Conservation (phyloP, 1,140 invertebrate genomes). For the Rhagoletis pomonella region DNA sequence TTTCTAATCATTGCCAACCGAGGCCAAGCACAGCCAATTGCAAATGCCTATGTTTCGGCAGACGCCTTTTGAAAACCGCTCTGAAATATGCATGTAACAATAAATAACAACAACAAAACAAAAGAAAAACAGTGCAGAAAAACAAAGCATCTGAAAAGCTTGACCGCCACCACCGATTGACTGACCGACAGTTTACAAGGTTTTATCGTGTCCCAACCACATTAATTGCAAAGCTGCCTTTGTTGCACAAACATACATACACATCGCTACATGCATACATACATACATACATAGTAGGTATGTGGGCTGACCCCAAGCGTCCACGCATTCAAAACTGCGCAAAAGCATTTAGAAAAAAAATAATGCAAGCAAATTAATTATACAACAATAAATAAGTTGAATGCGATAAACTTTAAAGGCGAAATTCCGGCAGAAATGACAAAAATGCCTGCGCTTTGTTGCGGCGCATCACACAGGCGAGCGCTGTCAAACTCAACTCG, state of each 20-base stretch:
- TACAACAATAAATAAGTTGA: neutral
- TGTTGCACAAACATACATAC: neutral
- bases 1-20: neutral
- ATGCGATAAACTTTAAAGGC: neutral
- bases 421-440: conserved; percentile 19
- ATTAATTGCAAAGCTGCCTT: conserved; percentile 23
- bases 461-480: neutral
- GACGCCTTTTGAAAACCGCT: neutral
- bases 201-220: conserved; percentile 34
- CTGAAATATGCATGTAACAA: conserved; percentile 26
- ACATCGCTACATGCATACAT: too few relatives aligned
- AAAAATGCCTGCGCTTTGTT: conserved; percentile 33
- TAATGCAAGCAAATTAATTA: neutral
- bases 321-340: neutral
- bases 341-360: neutral
- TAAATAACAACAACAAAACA: conserved; percentile 14
- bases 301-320: neutral
- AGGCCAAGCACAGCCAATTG: neutral
- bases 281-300: too few relatives aligned
- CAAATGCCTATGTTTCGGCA: neutral
- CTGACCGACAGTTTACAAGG: conserved; percentile 42
- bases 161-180: conserved; percentile 3
- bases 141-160: neutral
- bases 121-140: neutral
- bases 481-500: neutral